These are phyloP conservation scores for Sturnira hondurensis DNA, from an alignment of 2,113 vertebrate species.

Conservation along the genomic window DNA sequence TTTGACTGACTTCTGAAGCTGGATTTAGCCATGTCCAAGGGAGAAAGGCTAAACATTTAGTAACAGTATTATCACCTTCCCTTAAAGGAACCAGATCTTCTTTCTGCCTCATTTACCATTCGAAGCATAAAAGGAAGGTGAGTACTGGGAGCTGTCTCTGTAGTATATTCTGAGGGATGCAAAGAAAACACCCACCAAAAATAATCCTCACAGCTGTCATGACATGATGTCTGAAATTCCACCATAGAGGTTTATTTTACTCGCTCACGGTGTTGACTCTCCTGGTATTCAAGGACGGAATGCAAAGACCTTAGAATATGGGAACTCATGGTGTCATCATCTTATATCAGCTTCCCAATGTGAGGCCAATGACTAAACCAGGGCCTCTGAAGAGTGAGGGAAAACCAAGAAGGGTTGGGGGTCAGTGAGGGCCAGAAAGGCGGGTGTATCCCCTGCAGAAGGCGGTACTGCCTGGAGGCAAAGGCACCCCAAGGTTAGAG, in stretches of 20 bases:
- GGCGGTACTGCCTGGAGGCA: too few relatives aligned
- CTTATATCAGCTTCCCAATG: background rate
- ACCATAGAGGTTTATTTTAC: background rate
- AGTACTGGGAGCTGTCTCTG: background rate
- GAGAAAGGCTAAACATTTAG: slow-evolving; percentile 14
- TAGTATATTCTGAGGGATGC: background rate
- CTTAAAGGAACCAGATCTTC: background rate
- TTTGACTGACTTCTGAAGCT: background rate
- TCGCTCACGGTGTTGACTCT: background rate
- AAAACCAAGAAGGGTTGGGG: background rate
- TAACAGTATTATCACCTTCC: slow-evolving; percentile 32
- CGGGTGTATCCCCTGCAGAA: background rate
- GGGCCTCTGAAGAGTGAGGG: background rate
- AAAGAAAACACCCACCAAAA: background rate
- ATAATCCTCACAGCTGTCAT: slow-evolving; percentile 41
- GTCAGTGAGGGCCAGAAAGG: background rate
- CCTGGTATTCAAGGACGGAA: background rate
- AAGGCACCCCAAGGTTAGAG: background rate
- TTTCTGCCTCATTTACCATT: background rate
- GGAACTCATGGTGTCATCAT: background rate
- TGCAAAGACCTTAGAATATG: background rate
- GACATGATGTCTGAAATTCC: background rate
- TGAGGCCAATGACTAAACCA: background rate
- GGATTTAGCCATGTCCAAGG: background rate
- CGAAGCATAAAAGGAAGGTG: background rate